Conservation (phyloP, 2,888 invertebrate genomes). For the Enchytraeus crypticus region DNA sequence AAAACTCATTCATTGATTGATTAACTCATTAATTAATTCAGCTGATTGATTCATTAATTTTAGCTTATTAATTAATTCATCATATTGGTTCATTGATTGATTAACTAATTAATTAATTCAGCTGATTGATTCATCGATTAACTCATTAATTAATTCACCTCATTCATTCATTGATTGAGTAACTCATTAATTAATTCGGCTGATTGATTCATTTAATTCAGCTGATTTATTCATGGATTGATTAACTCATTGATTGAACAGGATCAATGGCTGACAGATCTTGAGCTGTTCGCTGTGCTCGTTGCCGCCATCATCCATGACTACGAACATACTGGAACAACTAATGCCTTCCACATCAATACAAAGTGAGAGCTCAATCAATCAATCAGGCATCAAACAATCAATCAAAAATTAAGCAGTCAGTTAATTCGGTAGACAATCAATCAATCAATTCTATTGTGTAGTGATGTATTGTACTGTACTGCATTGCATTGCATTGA, state of each 20-base stretch:
- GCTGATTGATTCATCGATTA: background rate
- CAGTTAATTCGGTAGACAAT: too few relatives aligned
- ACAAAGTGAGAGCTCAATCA: constrained; percentile 57
- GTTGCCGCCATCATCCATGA: constrained; percentile 89
- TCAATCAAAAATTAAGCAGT: background rate
- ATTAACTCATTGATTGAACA: background rate
- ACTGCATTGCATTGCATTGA: too few relatives aligned
- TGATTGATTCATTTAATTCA: background rate
- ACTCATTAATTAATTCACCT: background rate
- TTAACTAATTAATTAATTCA: too few relatives aligned
- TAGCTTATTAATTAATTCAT: too few relatives aligned
- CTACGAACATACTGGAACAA: constrained; percentile 91
- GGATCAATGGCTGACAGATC: constrained; percentile 82
- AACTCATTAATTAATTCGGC: background rate
- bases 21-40: too few relatives aligned
- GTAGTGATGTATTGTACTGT: too few relatives aligned
- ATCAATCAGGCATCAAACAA: background rate
- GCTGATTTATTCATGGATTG: too few relatives aligned
- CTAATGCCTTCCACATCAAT: constrained; percentile 94
- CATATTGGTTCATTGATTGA: too few relatives aligned
- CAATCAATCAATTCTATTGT: too few relatives aligned
- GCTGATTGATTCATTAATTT: too few relatives aligned
- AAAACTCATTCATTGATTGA: too few relatives aligned
- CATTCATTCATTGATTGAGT: background rate
- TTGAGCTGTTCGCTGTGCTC: constrained; percentile 81